Evolutionary conservation across 2,888 invertebrate species (phyloP).

Genomic region (Deilephila porcellus): DNA sequence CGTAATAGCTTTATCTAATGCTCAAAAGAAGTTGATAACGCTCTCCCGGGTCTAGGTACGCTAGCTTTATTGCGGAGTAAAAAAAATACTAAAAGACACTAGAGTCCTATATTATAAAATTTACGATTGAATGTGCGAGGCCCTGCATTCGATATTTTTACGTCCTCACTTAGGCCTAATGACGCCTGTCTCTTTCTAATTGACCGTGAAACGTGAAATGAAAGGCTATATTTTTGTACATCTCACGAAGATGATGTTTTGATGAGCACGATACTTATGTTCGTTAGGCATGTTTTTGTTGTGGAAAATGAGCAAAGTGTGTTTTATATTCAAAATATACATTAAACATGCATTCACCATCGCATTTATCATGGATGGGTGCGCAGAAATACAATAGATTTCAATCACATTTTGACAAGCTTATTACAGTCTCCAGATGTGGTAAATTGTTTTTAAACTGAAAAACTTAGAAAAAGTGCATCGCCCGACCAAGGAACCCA

Average conservation of each 20-base stretch:
- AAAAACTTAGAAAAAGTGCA: no score
- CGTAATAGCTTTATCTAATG: not conserved
- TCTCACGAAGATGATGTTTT: constrained; percentile 10
- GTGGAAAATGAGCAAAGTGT: not conserved
- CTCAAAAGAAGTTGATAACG: constrained; percentile 19
- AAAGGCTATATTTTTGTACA: constrained; percentile 3
- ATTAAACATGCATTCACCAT: no score
- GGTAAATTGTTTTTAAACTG: no score
- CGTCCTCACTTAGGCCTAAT: constrained; percentile 8
- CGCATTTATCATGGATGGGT: no score
- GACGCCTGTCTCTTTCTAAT: not conserved
- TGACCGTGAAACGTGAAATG: constrained; percentile 13
- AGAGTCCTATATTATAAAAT: constrained; percentile 21
- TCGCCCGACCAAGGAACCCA: no score
- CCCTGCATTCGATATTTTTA: constrained; percentile 18
- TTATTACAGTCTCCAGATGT: no score
- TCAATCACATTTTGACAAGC: no score
- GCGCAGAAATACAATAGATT: no score
- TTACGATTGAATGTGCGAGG: constrained; percentile 4
- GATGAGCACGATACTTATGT: not conserved
- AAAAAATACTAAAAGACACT: constrained; percentile 28
- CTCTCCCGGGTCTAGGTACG: not conserved
- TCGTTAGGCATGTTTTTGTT: not conserved
- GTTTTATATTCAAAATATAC: not conserved
- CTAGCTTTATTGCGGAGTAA: constrained; percentile 29